Percentiles rank a stretch among this genome's conserved stretches.
Evolutionary conservation across 2,888 invertebrate genomes (phyloP).

Genomic region (Agrotis ipsilon): DNA sequence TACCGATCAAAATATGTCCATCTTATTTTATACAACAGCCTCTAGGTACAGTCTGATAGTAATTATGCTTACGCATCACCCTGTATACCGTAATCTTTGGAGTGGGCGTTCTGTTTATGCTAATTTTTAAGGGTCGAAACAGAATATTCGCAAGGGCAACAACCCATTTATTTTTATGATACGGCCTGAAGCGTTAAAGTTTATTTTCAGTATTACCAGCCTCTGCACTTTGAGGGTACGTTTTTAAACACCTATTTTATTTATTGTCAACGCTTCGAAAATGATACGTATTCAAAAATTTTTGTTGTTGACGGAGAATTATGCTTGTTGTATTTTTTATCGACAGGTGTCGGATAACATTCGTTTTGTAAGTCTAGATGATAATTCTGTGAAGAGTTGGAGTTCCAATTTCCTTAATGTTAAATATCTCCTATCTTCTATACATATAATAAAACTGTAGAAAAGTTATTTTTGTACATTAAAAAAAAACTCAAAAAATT

Average conservation of each 20-base stretch:
- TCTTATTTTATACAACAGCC: slow-evolving; percentile 38
- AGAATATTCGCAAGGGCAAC: slow-evolving; percentile 72
- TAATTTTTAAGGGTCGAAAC: slow-evolving; percentile 73
- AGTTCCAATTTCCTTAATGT: too few relatives aligned
- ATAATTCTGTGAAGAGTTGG: not conserved
- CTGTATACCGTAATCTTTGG: slow-evolving; percentile 63
- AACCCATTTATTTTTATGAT: slow-evolving; percentile 75
- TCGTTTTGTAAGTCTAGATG: not conserved
- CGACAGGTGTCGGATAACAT: rapidly evolving
- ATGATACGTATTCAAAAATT: slow-evolving; percentile 30
- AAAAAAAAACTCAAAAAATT: too few relatives aligned
- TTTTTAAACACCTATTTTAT: slow-evolving; percentile 61
- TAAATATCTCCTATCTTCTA: too few relatives aligned
- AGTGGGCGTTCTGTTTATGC: slow-evolving; percentile 70
- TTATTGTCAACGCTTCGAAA: slow-evolving; percentile 52
- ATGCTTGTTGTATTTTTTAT: not conserved
- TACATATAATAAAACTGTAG: too few relatives aligned
- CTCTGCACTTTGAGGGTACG: slow-evolving; percentile 66
- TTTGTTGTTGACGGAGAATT: not conserved
- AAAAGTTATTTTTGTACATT: too few relatives aligned
- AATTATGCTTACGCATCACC: slow-evolving; percentile 61
- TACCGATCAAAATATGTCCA: slow-evolving; percentile 37
- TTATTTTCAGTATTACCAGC: slow-evolving; percentile 69
- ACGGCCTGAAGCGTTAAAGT: slow-evolving; percentile 70
- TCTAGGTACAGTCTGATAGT: slow-evolving; percentile 29